Base-by-base conservation (phyloP, 1,140 invertebrate genomes). In the Conus ventricosus region DNA sequence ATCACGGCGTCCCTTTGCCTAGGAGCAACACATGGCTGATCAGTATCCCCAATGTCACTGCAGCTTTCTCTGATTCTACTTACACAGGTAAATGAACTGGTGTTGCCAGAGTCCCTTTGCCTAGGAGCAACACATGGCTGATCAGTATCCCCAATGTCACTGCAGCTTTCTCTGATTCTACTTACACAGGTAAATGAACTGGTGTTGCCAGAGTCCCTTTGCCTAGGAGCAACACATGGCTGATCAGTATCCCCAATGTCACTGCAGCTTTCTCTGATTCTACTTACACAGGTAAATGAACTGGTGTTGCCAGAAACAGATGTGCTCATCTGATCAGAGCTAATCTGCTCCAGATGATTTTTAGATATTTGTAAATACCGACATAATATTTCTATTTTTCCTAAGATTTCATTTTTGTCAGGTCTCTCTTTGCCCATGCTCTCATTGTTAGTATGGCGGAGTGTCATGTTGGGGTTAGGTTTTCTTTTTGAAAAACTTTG, bases 331-430 rank as follows among this genome's bases (percentile, higher is more conserved):
- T 71, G 67, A 71, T 60, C 57, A 60, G 6, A 71, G 67, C 67
- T 20, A 71, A 11, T 17, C 20, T 10, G 67, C 80, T 81, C 51
- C 7, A 51, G 17, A 51, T 23, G 80, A 54, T 17, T 1, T 10
- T 4, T 23, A 54, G 39, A 81, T 51, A 17, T 53, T 7, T 81
- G 39, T 81, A 81, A 51, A 81, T 51, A 81, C 51, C 80, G 39
- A 81, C 51, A 81, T 51, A 81, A 20, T 54, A 81, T 53, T 81
- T 81, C 80, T 54, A 54, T 54, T 81, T 81, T 81, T 54, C 80
- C 80, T 7, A 39, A 10, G 76, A 11, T 27, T 27, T 78, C 76
- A 25, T 27, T 39, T 7, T 39, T 27, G 7, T 39, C 25, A 25
- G 25, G 8, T 6, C 25, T 78, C 76, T 39, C 76, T 10, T 60